These are phyloP conservation scores for Venustoraphidia nigricollis DNA, from an alignment of 2,888 invertebrate species.

Conservation along the genomic window DNA sequence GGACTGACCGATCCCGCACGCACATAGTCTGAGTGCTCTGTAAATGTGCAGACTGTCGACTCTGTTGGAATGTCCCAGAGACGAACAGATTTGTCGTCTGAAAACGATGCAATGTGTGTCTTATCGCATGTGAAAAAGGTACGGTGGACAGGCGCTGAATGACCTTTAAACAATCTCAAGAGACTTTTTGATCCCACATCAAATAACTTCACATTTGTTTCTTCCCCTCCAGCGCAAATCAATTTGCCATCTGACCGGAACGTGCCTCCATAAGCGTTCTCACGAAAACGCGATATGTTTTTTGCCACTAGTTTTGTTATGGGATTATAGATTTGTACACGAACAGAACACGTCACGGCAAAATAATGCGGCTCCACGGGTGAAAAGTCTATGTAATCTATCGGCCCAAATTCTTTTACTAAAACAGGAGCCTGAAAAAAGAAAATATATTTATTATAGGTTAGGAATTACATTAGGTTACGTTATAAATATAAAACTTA, in stretches of 20 bases:
- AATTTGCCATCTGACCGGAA: conserved; percentile 70
- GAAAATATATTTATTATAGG: conserved; percentile 5
- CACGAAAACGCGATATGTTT: conserved; percentile 67
- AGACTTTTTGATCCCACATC: conserved; percentile 71
- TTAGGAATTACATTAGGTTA: conserved; percentile 1
- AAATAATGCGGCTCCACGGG: conserved; percentile 80
- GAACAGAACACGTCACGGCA: conserved; percentile 83
- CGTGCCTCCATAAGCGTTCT: conserved; percentile 71
- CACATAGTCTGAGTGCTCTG: conserved; percentile 65
- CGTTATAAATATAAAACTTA: conserved; percentile 28
- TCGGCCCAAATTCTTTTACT: conserved; percentile 83
- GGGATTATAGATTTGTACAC: conserved; percentile 75
- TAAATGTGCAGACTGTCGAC: conserved; percentile 46
- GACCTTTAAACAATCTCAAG: conserved; percentile 74
- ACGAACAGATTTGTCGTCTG: conserved; percentile 75
- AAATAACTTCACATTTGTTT: conserved; percentile 73
- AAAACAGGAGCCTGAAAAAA: conserved; percentile 59
- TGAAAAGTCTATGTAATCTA: conserved; percentile 83
- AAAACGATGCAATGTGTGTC: conserved; percentile 68
- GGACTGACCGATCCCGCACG: conserved; percentile 71
- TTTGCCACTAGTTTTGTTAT: conserved; percentile 69
- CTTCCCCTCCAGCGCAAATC: conserved; percentile 83
- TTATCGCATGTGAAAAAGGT: conserved; percentile 68
- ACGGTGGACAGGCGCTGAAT: conserved; percentile 64
- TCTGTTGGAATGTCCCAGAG: conserved; percentile 90